A percentile compares a stretch with the other conserved stretches of the same genome.
These are phyloP conservation scores for Tineola bisselliella DNA, from an alignment of 2,888 invertebrate genomes.

Conservation along the genomic window DNA sequence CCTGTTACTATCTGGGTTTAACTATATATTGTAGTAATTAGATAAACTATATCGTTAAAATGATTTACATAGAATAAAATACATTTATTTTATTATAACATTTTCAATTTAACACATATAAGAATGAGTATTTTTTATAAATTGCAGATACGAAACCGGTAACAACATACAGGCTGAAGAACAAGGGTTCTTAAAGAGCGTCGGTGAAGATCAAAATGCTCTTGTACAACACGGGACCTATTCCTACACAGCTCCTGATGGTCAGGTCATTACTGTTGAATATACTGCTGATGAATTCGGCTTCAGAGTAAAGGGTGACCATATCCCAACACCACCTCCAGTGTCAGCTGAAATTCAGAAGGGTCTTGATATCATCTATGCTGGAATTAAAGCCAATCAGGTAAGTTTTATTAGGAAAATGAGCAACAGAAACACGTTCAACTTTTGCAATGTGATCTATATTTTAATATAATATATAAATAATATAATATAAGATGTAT, in stretches of 20 bases:
- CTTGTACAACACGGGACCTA: constrained; percentile 83
- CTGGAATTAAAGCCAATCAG: constrained; percentile 74
- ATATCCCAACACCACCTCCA: constrained; percentile 85
- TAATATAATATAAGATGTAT: no score
- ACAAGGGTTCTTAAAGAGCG: constrained; percentile 76
- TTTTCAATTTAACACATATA: no score
- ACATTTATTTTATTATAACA: background rate
- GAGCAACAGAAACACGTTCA: background rate
- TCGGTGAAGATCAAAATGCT: constrained; percentile 74
- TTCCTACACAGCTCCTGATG: constrained; percentile 82
- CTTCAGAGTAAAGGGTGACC: constrained; percentile 83
- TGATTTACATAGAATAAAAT: no score
- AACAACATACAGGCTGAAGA: constrained; percentile 84
- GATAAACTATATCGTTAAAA: no score
- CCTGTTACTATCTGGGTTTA: background rate
- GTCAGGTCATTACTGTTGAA: constrained; percentile 76
- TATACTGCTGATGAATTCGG: constrained; percentile 86
- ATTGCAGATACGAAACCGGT: constrained; percentile 80
- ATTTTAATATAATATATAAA: no score
- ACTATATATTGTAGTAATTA: no score
- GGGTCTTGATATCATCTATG: constrained; percentile 86
- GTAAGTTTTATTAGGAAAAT: constrained; percentile 25
- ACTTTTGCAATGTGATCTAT: constrained; percentile 7
- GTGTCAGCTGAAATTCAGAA: constrained; percentile 87
- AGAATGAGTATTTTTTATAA: background rate